Conservation (phyloP, 1,140 invertebrate genomes). For the Drosophila seguyi region DNA sequence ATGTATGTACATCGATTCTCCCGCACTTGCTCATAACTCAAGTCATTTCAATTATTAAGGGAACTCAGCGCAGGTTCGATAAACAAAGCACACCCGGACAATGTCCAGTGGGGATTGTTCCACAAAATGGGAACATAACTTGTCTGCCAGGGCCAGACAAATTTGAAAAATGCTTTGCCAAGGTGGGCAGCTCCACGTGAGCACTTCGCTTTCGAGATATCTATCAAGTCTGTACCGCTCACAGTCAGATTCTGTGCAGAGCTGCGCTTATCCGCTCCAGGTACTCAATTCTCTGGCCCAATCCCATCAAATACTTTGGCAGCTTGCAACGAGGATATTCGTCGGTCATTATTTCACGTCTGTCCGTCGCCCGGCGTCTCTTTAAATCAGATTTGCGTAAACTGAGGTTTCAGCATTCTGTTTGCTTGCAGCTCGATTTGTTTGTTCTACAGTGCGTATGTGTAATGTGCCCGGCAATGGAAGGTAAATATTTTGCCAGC, state of each 20-base stretch:
- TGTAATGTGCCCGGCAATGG: conserved; percentile 49
- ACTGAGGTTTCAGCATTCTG: conserved; percentile 15
- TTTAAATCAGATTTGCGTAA: conserved; percentile 9
- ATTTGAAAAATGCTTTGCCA: conserved; percentile 21
- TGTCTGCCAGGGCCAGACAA: conserved; percentile 40
- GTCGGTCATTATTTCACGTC: conserved; percentile 18
- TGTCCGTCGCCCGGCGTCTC: conserved; percentile 7
- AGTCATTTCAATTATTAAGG: conserved; percentile 72
- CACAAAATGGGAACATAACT: conserved; percentile 25
- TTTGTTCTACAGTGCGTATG: conserved; percentile 45
- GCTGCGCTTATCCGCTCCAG: conserved; percentile 8
- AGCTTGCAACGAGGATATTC: conserved; percentile 7
- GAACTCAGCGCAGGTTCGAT: conserved; percentile 37
- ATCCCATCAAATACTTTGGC: conserved; percentile 20
- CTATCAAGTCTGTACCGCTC: conserved; percentile 9
- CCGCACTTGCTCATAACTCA: conserved; percentile 54
- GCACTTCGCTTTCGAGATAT: neutral
- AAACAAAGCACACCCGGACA: conserved; percentile 27
- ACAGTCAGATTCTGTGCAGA: conserved; percentile 7
- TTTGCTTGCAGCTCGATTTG: conserved; percentile 20
- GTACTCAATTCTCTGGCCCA: conserved; percentile 18
- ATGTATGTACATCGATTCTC: conserved; percentile 6
- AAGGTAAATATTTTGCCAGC: conserved; percentile 54
- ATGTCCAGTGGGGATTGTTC: conserved; percentile 23
- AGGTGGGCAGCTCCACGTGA: conserved; percentile 1